Evolutionary conservation across 2,797 vertebrate genomes (phyloP).

Genomic region (Syngnathus rostellatus): DNA sequence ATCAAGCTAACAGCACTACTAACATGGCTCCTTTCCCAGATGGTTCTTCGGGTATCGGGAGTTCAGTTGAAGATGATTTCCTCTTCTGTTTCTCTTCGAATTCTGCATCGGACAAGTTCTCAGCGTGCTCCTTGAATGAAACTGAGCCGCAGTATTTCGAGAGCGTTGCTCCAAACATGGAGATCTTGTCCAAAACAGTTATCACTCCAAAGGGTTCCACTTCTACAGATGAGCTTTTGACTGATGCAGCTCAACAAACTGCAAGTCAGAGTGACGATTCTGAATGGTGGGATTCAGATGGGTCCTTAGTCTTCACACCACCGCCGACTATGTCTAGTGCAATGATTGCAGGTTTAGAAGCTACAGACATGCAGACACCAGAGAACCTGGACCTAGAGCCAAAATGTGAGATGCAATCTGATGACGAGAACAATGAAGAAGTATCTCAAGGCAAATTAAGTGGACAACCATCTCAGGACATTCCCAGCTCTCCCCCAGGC

Average conservation of each 20-base stretch:
- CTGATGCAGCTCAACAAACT: slow-evolving; percentile 13
- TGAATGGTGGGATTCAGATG: neutral
- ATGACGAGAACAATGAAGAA: slow-evolving; percentile 4
- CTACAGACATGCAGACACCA: neutral
- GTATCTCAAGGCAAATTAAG: neutral
- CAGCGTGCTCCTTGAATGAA: slow-evolving; percentile 41
- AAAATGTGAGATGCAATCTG: neutral
- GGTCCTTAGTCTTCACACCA: neutral
- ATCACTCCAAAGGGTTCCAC: neutral
- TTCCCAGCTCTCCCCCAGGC: slow-evolving; percentile 46
- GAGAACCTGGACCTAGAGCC: slow-evolving; percentile 6
- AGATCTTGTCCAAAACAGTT: slow-evolving; percentile 10
- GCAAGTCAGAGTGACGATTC: slow-evolving; percentile 13
- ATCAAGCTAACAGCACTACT: slow-evolving; percentile 15
- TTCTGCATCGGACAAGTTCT: slow-evolving; percentile 43
- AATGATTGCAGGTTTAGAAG: slow-evolving; percentile 3
- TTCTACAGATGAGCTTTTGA: slow-evolving; percentile 16
- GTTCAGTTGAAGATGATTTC: slow-evolving; percentile 51
- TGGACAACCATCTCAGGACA: slow-evolving; percentile 15
- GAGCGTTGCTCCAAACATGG: slow-evolving; percentile 13
- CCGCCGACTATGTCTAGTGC: neutral
- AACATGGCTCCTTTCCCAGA: slow-evolving; percentile 17
- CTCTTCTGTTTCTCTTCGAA: slow-evolving; percentile 47
- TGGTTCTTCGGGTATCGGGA: slow-evolving; percentile 49
- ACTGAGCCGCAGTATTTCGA: slow-evolving; percentile 26